Conservation (phyloP, 2,888 invertebrate species). For the Xanthia icteritia region DNA sequence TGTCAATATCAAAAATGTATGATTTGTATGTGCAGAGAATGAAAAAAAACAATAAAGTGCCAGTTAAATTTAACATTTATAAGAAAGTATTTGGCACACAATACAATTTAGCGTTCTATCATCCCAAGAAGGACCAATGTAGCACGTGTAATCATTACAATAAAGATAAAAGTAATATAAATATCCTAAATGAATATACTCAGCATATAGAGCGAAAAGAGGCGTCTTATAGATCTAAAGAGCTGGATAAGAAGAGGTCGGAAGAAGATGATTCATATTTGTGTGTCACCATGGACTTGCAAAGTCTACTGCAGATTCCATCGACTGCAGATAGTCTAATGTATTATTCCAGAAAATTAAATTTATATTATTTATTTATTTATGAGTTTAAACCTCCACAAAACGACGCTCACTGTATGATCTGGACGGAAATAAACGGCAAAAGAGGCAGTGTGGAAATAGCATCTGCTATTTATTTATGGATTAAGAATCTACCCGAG, state of each 20-base stretch:
- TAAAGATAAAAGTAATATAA: conserved; percentile 25
- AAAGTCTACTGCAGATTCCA: conserved; percentile 27
- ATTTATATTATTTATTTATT: conserved; percentile 36
- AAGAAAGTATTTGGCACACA: conserved; percentile 10
- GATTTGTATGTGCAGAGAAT: conserved; percentile 37
- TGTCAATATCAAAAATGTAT: conserved; percentile 41
- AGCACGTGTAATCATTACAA: conserved; percentile 20
- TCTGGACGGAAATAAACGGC: conserved; percentile 42
- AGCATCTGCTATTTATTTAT: conserved; percentile 32
- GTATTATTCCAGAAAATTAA: conserved; percentile 28
- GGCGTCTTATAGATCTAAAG: conserved; percentile 24
- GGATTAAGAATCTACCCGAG: conserved; percentile 23
- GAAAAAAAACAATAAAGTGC: conserved; percentile 2
- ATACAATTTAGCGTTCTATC: conserved; percentile 40
- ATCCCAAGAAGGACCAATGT: conserved; percentile 34
- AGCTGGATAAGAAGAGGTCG: conserved; percentile 26
- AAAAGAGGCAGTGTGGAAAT: conserved; percentile 40
- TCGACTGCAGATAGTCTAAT: conserved; percentile 30
- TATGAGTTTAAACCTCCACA: conserved; percentile 35
- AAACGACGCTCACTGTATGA: conserved; percentile 31
- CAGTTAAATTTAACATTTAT: too few species aligned
- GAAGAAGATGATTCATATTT: conserved; percentile 20
- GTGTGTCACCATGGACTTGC: conserved; percentile 34
- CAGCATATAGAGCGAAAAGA: conserved; percentile 30
- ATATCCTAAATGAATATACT: conserved; percentile 22